phyloP scores from a whole-genome alignment of 2,113 vertebrate species.

The Anser brachyrhynchus region DNA sequence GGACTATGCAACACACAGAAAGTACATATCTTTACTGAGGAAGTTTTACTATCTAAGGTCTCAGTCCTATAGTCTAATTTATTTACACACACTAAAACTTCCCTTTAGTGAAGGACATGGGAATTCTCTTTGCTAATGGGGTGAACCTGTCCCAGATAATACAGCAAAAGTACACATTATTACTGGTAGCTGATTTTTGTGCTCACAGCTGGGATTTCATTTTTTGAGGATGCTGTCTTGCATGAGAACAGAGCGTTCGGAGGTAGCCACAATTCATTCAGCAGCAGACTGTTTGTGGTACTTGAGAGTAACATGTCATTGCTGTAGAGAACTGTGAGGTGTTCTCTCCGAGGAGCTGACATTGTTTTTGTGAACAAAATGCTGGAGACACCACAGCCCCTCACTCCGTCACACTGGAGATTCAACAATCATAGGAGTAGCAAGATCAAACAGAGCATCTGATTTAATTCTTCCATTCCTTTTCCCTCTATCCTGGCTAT shows the following conservation, averaged over 20 bases:
- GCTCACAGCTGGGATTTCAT: not conserved
- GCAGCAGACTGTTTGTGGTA: not conserved
- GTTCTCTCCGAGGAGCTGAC: slow-evolving; percentile 15
- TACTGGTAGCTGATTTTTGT: not conserved
- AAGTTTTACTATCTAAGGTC: not conserved
- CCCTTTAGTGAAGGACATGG: not conserved
- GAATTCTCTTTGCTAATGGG: not conserved
- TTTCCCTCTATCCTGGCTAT: slow-evolving; percentile 64
- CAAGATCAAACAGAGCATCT: not conserved
- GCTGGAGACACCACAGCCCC: not conserved
- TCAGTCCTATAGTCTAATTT: not conserved
- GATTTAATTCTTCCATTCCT: slow-evolving; percentile 75
- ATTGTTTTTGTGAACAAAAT: slow-evolving; percentile 1
- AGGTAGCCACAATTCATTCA: not conserved
- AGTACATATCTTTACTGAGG: not conserved
- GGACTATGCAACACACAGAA: not conserved
- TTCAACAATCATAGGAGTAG: not conserved
- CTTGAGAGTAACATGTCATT: not conserved
- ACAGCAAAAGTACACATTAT: not conserved
- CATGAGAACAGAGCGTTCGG: not conserved
- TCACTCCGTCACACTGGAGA: not conserved
- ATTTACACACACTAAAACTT: not conserved
- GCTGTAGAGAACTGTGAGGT: not conserved
- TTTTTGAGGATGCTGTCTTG: not conserved
- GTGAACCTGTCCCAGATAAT: not conserved